Base-by-base conservation (phyloP, 2,888 invertebrate genomes). In the Hypsopygia costalis region DNA sequence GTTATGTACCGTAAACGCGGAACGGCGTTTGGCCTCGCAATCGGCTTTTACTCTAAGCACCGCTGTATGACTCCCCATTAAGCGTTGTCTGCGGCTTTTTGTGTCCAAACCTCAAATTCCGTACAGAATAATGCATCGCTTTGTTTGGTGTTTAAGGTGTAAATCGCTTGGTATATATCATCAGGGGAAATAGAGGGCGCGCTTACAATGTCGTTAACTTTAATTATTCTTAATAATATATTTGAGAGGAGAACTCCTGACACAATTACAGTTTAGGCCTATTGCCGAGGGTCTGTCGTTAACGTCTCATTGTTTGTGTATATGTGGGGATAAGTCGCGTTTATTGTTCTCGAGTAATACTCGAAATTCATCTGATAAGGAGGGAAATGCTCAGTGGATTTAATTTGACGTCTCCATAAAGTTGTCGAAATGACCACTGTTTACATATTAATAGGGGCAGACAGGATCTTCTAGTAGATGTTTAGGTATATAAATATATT, bases 31-130 rank as follows among this genome's bases (percentile, higher is more conserved):
- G 43, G 44, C 54, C 52, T 58, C 51, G 63, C 65, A 67, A 63
- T 66, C 56, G 49, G 62, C 66, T 66, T 63, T 63, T 62, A 62
- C 59, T 61, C 59, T 61, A 68, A 74, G 67, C 52, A 66, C 67
- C 62, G 53, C 55, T 61, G 62, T 69, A 71, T 61, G 65, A 58
- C 57, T 48, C 44, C 54, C 58, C 66, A 75, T 77, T 75, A 74
- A 69, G 55, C 57, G 56, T 62, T 61, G 67, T 51, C 33, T 47
- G 53, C 52, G 52, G 55, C 53, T 62, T 66, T 74, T 77, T 77
- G 70, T 69, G 69, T 66, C 57, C 55, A 48, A 47, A 46, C 49
- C 48, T 43, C 34, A 62, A 59, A 60, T 69, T 70, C 67, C 62
- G 62, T 64, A 60, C 54, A 48, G 56, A 59, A 68, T 67, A 64